A percentile compares a stretch with the other conserved stretches of the same genome.
These are phyloP conservation scores for Calidris pygmaea DNA, from an alignment of 2,113 vertebrate genomes.

Conservation along the genomic window DNA sequence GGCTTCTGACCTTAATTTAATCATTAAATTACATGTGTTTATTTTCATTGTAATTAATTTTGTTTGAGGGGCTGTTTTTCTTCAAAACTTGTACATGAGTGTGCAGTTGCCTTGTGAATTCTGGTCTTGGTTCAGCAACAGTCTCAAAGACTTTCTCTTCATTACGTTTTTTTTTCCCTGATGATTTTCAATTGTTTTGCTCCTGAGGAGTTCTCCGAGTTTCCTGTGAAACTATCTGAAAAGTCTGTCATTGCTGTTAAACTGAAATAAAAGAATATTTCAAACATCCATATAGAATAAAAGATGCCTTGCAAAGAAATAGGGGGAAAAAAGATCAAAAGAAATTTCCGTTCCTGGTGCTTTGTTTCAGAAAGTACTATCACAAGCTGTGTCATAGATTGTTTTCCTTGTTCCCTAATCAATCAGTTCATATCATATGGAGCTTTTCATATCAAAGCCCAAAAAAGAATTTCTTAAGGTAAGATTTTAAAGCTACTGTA, in stretches of 20 bases:
- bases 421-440: not conserved
- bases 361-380: not conserved
- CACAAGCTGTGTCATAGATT: not conserved
- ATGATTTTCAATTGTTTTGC: not conserved
- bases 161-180: not conserved
- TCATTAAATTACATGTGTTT: not conserved
- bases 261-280: constrained; percentile 23
- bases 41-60: not conserved
- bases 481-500: not conserved
- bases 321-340: not conserved
- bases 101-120: not conserved
- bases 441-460: not conserved
- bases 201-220: not conserved
- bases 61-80: not conserved
- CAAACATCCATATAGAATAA: not conserved
- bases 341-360: not conserved
- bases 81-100: not conserved
- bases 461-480: not conserved
- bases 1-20: not conserved
- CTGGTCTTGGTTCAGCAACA: not conserved
- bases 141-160: not conserved
- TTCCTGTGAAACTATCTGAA: not conserved
- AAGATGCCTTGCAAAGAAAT: not conserved
- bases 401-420: not conserved
- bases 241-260: not conserved